Conservation (phyloP, 2,888 invertebrate genomes). For the Pogonocherus hispidulus region DNA sequence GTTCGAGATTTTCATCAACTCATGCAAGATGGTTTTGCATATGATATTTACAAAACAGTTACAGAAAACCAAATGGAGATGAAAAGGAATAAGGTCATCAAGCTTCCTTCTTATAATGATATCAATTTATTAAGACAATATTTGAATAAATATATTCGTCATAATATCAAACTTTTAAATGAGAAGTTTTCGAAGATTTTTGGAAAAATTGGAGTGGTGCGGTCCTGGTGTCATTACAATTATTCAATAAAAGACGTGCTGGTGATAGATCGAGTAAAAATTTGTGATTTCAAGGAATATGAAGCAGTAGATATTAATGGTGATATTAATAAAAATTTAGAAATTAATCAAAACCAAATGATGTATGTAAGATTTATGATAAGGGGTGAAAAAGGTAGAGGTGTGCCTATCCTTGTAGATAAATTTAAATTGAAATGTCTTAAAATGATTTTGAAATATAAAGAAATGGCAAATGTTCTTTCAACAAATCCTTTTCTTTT, state of each 20-base stretch:
- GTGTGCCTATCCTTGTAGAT: slow-evolving; percentile 30
- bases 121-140: slow-evolving; percentile 26
- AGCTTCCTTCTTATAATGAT: slow-evolving; percentile 23
- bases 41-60: slow-evolving; percentile 31
- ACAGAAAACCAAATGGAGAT: slow-evolving; percentile 30
- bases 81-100: slow-evolving; percentile 26
- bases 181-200: slow-evolving; percentile 11
- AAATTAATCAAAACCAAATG: background rate
- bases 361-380: slow-evolving; percentile 28
- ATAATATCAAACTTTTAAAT: slow-evolving; percentile 13
- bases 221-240: slow-evolving; percentile 37
- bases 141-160: slow-evolving; percentile 21
- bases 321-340: slow-evolving; percentile 1
- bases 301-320: slow-evolving; percentile 21
- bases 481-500: slow-evolving; percentile 34
- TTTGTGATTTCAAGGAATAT: slow-evolving; percentile 32
- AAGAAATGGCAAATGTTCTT: slow-evolving; percentile 28
- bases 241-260: slow-evolving; percentile 43
- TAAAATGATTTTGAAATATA: slow-evolving; percentile 20
- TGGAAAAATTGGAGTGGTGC: slow-evolving; percentile 30
- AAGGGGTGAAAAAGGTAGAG: slow-evolving; percentile 32
- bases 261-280: slow-evolving; percentile 39
- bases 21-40: slow-evolving; percentile 25
- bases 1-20: slow-evolving; percentile 30
- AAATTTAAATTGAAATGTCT: slow-evolving; percentile 10